phyloP scores from a whole-genome alignment of 2,888 invertebrate genomes.

The Elegia similella region DNA sequence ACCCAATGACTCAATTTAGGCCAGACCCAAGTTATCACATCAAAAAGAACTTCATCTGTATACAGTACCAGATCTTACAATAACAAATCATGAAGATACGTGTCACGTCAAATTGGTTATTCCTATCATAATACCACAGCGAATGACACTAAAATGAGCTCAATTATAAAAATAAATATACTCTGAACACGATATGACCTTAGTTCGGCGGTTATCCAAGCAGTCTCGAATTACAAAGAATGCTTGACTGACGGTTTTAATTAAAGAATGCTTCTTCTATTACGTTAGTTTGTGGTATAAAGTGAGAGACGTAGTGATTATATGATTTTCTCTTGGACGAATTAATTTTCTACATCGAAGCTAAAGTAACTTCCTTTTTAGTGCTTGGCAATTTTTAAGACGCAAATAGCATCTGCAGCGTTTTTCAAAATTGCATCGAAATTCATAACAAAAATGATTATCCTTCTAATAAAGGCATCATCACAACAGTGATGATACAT shows the following conservation, averaged over 20 bases:
- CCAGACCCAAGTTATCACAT: too few relatives aligned
- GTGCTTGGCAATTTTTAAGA: too few relatives aligned
- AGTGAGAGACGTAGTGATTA: conserved; percentile 11
- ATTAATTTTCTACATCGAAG: too few relatives aligned
- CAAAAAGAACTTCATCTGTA: too few relatives aligned
- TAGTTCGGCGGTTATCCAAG: conserved; percentile 40
- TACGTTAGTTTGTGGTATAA: conserved; percentile 23
- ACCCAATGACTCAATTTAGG: too few relatives aligned
- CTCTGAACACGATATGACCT: conserved; percentile 30
- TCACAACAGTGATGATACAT: too few relatives aligned
- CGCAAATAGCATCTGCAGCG: too few relatives aligned
- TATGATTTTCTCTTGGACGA: too few relatives aligned
- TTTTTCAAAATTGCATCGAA: too few relatives aligned
- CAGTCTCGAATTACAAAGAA: conserved; percentile 52
- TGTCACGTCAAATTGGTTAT: not conserved
- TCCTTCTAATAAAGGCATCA: too few relatives aligned
- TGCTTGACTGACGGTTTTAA: conserved; percentile 49
- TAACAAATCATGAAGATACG: not conserved
- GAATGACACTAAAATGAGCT: conserved; percentile 22
- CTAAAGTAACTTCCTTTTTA: too few relatives aligned
- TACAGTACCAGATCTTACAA: not conserved
- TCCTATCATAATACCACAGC: not conserved
- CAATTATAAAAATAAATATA: conserved; percentile 35
- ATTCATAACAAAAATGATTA: too few relatives aligned
- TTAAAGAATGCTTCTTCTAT: conserved; percentile 43